phyloP scores from a whole-genome alignment of 2,888 invertebrate genomes.

The Heterodera filipjevi region DNA sequence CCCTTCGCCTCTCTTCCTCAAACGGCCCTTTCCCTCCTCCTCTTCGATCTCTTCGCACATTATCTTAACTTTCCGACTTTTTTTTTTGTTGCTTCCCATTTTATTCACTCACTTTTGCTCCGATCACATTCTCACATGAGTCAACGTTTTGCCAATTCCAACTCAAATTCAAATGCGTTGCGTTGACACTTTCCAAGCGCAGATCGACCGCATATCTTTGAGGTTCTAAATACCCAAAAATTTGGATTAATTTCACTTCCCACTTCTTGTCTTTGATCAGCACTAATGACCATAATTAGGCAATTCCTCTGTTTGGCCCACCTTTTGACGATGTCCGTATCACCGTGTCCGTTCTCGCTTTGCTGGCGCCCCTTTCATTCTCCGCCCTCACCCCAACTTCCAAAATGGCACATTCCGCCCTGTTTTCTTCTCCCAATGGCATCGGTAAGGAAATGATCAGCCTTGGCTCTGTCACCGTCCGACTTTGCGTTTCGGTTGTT shows the following conservation, averaged over 20 bases:
- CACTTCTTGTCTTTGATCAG: background rate
- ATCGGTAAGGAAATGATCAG: conserved; percentile 1
- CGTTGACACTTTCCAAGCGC: conserved; percentile 48
- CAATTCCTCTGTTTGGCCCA: background rate
- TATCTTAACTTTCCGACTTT: conserved; percentile 28
- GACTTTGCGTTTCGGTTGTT: conserved; percentile 19
- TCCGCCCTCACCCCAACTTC: conserved; percentile 55
- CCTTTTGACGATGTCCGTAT: conserved; percentile 51
- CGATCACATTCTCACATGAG: conserved; percentile 47
- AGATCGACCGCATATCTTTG: conserved; percentile 49
- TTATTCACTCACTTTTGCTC: conserved; percentile 37
- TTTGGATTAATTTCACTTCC: background rate
- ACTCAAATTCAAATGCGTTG: conserved; percentile 54
- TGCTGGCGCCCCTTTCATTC: conserved; percentile 56
- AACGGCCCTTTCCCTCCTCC: background rate
- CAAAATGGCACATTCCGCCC: conserved; percentile 49
- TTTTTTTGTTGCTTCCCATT: background rate
- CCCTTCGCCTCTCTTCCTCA: background rate
- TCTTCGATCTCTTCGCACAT: conserved; percentile 32
- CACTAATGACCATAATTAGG: background rate
- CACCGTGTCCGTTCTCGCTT: conserved; percentile 51
- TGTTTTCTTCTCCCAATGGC: background rate
- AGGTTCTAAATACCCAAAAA: conserved; percentile 41
- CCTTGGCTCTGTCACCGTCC: conserved; percentile 5
- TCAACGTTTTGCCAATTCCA: conserved; percentile 53